A percentile compares a stretch with the other conserved stretches of the same genome.
phyloP scores from a whole-genome alignment of 2,113 vertebrate species.

The Poecilia latipinna region DNA sequence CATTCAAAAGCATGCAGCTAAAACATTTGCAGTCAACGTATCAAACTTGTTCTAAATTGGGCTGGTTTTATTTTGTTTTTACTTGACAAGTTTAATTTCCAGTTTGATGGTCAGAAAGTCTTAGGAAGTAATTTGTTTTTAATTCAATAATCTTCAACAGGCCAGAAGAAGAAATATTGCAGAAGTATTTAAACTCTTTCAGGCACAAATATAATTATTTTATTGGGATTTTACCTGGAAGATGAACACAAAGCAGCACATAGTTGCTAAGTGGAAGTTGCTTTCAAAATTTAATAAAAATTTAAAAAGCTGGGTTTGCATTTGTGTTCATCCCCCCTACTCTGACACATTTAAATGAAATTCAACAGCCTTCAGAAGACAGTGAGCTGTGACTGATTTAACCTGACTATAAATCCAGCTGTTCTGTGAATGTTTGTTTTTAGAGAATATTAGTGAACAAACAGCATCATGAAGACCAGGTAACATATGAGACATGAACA shows the following conservation, averaged over 20 bases:
- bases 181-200: background rate
- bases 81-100: constrained; percentile 39
- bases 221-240: background rate
- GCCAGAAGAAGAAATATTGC: background rate
- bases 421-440: too few relatives aligned
- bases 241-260: background rate
- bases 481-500: too few relatives aligned
- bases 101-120: constrained; percentile 40
- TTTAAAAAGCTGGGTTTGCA: background rate
- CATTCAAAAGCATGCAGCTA: constrained; percentile 27
- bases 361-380: too few relatives aligned
- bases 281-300: background rate
- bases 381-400: too few relatives aligned
- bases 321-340: background rate
- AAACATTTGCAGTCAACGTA: constrained; percentile 38
- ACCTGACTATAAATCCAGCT: too few relatives aligned
- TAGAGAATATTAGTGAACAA: too few relatives aligned
- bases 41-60: constrained; percentile 9
- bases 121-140: constrained; percentile 5
- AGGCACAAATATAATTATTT: background rate
- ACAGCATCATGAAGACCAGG: too few relatives aligned
- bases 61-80: constrained; percentile 3
- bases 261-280: background rate
- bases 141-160: background rate
- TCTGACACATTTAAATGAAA: too few relatives aligned